Evolutionary conservation across 2,797 vertebrate genomes (phyloP).

Genomic region (Glossophaga mutica): DNA sequence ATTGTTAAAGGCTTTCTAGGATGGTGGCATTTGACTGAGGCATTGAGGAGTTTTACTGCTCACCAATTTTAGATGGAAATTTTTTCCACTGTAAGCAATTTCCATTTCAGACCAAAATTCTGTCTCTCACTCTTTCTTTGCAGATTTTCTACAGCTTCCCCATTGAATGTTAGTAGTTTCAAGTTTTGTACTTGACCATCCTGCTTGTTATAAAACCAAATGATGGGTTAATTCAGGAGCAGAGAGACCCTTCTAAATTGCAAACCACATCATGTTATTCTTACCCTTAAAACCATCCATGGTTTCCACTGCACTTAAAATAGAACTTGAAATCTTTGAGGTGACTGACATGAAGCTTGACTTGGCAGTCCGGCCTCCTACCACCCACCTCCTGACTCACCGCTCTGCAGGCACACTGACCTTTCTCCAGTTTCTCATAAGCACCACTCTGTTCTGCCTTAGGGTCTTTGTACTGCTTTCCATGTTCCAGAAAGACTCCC

Average conservation of each 20-base stretch:
- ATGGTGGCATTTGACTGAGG: not conserved
- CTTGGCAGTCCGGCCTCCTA: not conserved
- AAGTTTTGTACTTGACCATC: not conserved
- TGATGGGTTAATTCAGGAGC: not conserved
- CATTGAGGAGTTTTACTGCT: not conserved
- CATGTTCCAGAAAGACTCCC: not conserved
- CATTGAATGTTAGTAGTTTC: not conserved
- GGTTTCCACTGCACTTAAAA: not conserved
- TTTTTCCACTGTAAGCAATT: not conserved
- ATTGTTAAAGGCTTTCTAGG: not conserved
- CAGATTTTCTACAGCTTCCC: not conserved
- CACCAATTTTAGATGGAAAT: not conserved
- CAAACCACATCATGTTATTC: not conserved
- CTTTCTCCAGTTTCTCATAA: not conserved
- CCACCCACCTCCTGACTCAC: not conserved
- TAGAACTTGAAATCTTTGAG: not conserved
- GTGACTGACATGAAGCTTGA: not conserved
- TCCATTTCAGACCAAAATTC: not conserved
- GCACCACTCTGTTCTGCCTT: not conserved
- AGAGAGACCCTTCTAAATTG: conserved; percentile 11
- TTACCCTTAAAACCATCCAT: not conserved
- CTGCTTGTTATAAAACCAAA: not conserved
- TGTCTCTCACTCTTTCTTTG: not conserved
- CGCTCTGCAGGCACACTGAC: not conserved
- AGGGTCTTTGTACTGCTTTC: not conserved